phyloP scores from a whole-genome alignment of 2,888 invertebrate species.

The Crematogaster levior region DNA sequence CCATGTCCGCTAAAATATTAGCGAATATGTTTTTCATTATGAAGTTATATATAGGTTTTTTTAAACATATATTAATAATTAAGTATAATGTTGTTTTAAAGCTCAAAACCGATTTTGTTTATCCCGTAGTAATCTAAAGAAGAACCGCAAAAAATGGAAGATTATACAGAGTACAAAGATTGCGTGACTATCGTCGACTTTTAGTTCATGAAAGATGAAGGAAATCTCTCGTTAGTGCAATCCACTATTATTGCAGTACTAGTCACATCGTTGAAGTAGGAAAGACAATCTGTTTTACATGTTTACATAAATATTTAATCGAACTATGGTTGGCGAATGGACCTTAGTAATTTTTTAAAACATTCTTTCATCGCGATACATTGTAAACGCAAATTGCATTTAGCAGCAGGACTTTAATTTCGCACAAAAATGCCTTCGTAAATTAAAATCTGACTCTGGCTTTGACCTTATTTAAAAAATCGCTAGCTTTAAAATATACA shows the following conservation, averaged over 20 bases:
- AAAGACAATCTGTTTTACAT: constrained; percentile 50
- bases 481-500: background rate
- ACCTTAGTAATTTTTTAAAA: background rate
- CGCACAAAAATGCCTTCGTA: background rate
- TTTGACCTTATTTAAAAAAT: background rate
- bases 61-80: constrained; percentile 9
- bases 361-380: background rate
- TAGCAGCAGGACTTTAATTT: background rate
- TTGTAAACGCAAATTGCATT: background rate
- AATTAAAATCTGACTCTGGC: background rate
- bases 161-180: background rate
- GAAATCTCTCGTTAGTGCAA: background rate
- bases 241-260: constrained; percentile 4
- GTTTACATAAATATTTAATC: constrained; percentile 48
- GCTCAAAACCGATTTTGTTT: background rate
- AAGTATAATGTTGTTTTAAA: background rate
- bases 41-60: background rate
- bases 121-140: background rate
- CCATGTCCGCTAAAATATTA: background rate
- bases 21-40: background rate
- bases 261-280: constrained; percentile 25
- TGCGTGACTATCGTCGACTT: background rate
- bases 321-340: background rate
- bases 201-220: background rate
- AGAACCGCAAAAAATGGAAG: background rate